Evolutionary conservation across 2,113 vertebrate species (phyloP).

Genomic region (Brachyhypopomus gauderio): DNA sequence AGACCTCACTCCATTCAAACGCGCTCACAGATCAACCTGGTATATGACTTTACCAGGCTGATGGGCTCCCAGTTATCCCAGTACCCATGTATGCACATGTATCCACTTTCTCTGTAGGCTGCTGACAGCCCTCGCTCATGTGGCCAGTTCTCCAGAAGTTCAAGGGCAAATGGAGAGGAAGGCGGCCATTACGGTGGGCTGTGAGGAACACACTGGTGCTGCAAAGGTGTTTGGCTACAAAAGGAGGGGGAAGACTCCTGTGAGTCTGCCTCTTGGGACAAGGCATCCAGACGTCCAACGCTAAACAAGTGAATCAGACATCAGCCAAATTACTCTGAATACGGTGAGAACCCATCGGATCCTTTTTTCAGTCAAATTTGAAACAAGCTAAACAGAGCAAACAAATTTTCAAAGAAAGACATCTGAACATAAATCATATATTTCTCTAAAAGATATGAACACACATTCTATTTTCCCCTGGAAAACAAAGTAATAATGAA

Average conservation of each 20-base stretch:
- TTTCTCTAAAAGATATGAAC: too few species aligned
- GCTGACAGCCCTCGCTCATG: conserved; percentile 70
- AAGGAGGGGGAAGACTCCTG: conserved; percentile 50
- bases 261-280: conserved; percentile 67
- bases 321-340: conserved; percentile 67
- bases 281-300: too few species aligned
- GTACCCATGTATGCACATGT: conserved; percentile 70
- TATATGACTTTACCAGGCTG: conserved; percentile 79
- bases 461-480: background rate
- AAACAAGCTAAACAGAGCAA: too few species aligned
- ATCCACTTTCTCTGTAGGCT: conserved; percentile 74
- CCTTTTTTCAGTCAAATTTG: conserved; percentile 62
- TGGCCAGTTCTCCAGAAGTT: conserved; percentile 64
- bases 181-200: conserved; percentile 59
- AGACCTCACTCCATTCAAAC: conserved; percentile 80
- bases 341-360: conserved; percentile 53
- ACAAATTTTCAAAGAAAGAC: too few species aligned
- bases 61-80: conserved; percentile 72
- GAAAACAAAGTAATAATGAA: background rate
- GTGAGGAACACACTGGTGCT: conserved; percentile 72
- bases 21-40: conserved; percentile 74
- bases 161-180: conserved; percentile 71
- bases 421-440: too few species aligned
- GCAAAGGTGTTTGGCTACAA: conserved; percentile 64
- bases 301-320: conserved; percentile 78